phyloP scores from a whole-genome alignment of 2,113 vertebrate species.

The Cnemophilus loriae region DNA sequence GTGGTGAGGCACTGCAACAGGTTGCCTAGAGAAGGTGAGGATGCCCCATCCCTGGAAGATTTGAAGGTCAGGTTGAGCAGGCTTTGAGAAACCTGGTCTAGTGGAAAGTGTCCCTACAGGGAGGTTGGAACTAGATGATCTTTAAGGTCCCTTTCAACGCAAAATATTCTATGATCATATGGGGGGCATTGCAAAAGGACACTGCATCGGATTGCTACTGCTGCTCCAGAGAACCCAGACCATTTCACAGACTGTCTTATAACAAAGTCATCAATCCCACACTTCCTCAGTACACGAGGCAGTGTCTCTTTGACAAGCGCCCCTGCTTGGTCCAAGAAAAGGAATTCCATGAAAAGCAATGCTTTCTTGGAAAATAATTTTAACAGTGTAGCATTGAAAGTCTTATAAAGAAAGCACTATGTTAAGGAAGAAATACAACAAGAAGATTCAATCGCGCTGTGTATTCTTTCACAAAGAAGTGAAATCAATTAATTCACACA shows the following conservation, averaged over 20 bases:
- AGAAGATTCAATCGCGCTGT: not conserved
- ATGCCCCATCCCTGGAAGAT: not conserved
- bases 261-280: not conserved
- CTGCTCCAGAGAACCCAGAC: not conserved
- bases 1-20: not conserved
- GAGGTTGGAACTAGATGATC: not conserved
- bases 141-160: not conserved
- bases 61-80: not conserved
- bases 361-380: not conserved
- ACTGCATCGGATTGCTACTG: too few relatives aligned
- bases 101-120: not conserved
- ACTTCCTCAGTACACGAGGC: not conserved
- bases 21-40: not conserved
- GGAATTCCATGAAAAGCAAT: not conserved
- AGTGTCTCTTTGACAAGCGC: not conserved
- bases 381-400: not conserved
- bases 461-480: not conserved
- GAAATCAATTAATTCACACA: not conserved
- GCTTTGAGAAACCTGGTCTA: not conserved
- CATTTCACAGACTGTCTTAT: rapidly evolving
- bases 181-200: not conserved
- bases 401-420: not conserved
- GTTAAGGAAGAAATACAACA: not conserved
- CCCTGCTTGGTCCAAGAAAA: not conserved
- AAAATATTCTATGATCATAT: not conserved